A percentile compares a stretch with the other conserved stretches of the same genome.
Conservation (phyloP, 2,888 invertebrate species). For the Agrilus cyanescens region DNA sequence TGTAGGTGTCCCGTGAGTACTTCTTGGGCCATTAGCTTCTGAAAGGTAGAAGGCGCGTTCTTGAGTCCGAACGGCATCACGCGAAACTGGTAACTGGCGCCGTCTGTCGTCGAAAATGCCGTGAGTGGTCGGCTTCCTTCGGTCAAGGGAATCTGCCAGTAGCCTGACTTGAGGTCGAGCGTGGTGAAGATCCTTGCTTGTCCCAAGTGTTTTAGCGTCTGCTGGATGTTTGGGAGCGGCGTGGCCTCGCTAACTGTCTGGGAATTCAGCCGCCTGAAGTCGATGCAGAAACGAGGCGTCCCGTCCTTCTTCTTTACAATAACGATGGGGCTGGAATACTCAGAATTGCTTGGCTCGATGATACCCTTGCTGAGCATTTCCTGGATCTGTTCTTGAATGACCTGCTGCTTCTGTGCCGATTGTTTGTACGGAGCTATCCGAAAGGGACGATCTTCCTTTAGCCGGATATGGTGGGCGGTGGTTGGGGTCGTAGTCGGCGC, state of each 20-base stretch:
- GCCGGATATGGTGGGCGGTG: too few relatives aligned
- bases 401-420: too few relatives aligned
- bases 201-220: not conserved
- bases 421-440: too few relatives aligned
- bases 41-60: slow-evolving; percentile 21
- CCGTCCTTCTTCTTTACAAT: slow-evolving; percentile 14
- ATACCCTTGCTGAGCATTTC: slow-evolving; percentile 14
- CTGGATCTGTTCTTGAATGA: slow-evolving; percentile 13
- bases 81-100: too few relatives aligned
- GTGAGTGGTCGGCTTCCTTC: slow-evolving; percentile 8
- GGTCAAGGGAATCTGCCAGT: slow-evolving; percentile 8
- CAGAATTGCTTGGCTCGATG: slow-evolving; percentile 11
- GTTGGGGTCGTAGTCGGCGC: too few relatives aligned
- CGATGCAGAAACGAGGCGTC: slow-evolving; percentile 13
- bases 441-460: too few relatives aligned
- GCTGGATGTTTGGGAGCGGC: slow-evolving; percentile 16
- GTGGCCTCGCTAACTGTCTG: slow-evolving; percentile 8
- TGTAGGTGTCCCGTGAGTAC: not conserved
- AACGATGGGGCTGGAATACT: slow-evolving; percentile 10
- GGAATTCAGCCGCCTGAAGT: slow-evolving; percentile 14
- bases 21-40: slow-evolving; percentile 7
- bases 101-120: too few relatives aligned
- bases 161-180: not conserved
- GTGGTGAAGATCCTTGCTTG: not conserved
- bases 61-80: slow-evolving; percentile 10